Evolutionary conservation across 2,888 invertebrate genomes (phyloP), one percentile per base, ranked within the genome.

Genomic region (Cyrtodaria siliqua): DNA sequence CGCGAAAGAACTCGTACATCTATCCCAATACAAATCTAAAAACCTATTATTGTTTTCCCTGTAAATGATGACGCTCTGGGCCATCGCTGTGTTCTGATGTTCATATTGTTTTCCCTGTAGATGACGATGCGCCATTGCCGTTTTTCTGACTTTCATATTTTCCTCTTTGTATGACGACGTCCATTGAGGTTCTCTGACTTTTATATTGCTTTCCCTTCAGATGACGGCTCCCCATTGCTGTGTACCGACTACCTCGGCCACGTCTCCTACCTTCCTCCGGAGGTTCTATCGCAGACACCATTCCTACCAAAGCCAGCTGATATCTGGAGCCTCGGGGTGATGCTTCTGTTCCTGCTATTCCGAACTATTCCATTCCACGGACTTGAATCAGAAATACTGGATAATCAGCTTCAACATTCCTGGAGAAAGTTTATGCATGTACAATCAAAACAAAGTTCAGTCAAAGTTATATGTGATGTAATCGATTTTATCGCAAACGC

Each of bases 171-270:
- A n/a, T n/a, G n/a, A n/a, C n/a, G n/a, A n/a, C n/a, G n/a, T n/a
- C n/a, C n/a, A n/a, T n/a, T n/a, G n/a, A n/a, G n/a, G n/a, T n/a
- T n/a, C n/a, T n/a, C n/a, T n/a, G n/a, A n/a, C n/a, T 24, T 42
- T 33, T 59, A 12, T 42, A 47, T 60, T 18, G 16, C 9, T 4
- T 16, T 52, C n/a, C n/a, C n/a, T 23, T 60, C n/a, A 18, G 20
- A 71, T 59, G 14, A 63, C 72, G 78, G 49, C 12, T 56, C 61
- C 16, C 66, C 63, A 2, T 8, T 83, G 20, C 33, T 80, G 6
- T 86, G 86, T 47, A 72, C 72, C 0, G 86, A 86, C 53, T 84
- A 73, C 44, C 63, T 86, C 9, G 85, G 85, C 29, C 80, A 74
- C n/a, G 44, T 66, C 1, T 73, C 76, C 6, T 85, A 80, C 42